Evolutionary conservation across 2,113 vertebrate species (phyloP).

Genomic region (Talpa occidentalis): DNA sequence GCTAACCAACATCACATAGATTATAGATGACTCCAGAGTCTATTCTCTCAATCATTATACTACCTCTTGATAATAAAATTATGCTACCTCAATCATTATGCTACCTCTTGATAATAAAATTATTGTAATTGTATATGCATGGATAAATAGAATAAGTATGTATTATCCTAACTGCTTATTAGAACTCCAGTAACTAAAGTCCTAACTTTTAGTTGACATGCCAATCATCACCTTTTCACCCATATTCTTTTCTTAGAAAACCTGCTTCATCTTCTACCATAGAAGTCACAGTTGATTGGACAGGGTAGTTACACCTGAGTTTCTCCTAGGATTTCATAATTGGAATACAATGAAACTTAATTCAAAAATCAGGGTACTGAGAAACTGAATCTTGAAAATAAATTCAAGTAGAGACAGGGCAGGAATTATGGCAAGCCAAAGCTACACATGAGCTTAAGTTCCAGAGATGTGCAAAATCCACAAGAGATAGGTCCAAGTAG

Average conservation of each 20-base stretch:
- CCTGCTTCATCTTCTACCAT: not conserved
- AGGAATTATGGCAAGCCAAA: not conserved
- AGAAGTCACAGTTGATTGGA: not conserved
- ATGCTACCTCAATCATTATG: conserved; percentile 32
- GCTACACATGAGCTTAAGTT: not conserved
- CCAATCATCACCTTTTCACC: not conserved
- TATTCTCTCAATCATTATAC: conserved; percentile 42
- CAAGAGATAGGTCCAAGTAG: not conserved
- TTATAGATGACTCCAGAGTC: conserved; percentile 35
- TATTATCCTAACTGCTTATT: not conserved
- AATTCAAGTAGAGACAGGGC: conserved; percentile 19
- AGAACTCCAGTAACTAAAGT: not conserved
- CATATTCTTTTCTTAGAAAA: conserved; percentile 9
- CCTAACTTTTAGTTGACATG: conserved; percentile 2
- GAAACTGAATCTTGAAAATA: conserved; percentile 21
- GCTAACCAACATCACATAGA: not conserved
- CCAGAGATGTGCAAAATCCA: not conserved
- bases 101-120: not conserved
- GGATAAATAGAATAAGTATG: not conserved
- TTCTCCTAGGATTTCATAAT: conserved; percentile 43
- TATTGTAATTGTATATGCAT: not conserved
- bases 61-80: not conserved
- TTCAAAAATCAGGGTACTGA: not conserved
- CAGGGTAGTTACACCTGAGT: not conserved
- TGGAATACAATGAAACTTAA: not conserved